A percentile compares a stretch with the other conserved stretches of the same genome.
Evolutionary conservation across 2,113 vertebrate species (phyloP).

Genomic region (Sakesphorus luctuosus): DNA sequence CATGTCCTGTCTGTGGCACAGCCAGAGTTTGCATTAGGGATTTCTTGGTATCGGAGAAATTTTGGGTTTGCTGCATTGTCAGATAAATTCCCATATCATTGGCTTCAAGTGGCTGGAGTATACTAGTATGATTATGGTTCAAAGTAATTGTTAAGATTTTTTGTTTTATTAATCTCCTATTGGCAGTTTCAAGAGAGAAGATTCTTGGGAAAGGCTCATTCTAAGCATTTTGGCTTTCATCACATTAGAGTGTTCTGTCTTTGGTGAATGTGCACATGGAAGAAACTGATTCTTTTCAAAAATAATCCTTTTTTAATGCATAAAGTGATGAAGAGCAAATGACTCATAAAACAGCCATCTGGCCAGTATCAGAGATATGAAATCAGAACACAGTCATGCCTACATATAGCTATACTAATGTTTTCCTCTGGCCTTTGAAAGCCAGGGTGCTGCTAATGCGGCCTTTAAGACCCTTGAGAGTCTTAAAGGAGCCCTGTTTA

Average conservation of each 20-base stretch:
- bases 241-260: not conserved
- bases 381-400: not conserved
- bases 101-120: not conserved
- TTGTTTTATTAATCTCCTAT: not conserved
- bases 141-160: not conserved
- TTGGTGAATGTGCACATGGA: not conserved
- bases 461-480: not conserved
- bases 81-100: not conserved
- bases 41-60: not conserved
- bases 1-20: not conserved
- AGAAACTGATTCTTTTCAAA: not conserved
- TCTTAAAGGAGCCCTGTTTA: not conserved
- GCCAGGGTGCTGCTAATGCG: rapidly evolving
- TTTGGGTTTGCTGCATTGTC: not conserved
- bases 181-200: not conserved
- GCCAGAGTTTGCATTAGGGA: not conserved
- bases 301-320: rapidly evolving
- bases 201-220: not conserved
- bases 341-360: not conserved
- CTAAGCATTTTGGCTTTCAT: not conserved
- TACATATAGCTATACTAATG: not conserved
- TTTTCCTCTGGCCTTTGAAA: not conserved
- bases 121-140: not conserved
- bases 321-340: not conserved
- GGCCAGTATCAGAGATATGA: not conserved